Percentiles rank a stretch among this genome's conserved stretches.
These are phyloP conservation scores for Zalophus californianus DNA, from an alignment of 2,797 vertebrate species.

Conservation along the genomic window DNA sequence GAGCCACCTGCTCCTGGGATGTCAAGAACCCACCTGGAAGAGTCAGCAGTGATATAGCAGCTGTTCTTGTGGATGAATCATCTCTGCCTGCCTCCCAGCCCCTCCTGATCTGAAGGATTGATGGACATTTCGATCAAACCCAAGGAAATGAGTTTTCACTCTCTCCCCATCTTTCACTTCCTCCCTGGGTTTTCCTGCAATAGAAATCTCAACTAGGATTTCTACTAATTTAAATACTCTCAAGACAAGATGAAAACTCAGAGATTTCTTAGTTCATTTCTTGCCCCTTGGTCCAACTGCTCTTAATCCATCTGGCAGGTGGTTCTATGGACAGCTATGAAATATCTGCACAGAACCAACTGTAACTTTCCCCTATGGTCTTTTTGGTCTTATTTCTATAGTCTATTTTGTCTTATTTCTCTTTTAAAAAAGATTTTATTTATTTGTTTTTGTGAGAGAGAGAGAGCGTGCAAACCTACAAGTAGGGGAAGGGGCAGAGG, in stretches of 20 bases:
- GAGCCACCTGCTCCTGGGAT: background rate
- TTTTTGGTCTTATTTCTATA: background rate
- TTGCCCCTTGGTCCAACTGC: background rate
- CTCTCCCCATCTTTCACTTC: background rate
- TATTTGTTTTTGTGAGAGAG: background rate
- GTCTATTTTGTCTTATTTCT: background rate
- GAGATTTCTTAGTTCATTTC: background rate
- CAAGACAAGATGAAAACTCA: background rate
- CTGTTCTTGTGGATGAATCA: background rate
- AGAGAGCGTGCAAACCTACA: too few species aligned
- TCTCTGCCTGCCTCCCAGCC: background rate
- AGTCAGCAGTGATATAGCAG: background rate
- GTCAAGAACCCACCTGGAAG: background rate
- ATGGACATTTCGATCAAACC: background rate
- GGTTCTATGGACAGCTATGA: background rate
- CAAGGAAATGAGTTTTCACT: background rate
- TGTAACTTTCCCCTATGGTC: background rate
- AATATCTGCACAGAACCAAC: background rate
- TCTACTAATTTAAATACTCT: conserved; percentile 30
- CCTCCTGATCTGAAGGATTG: background rate
- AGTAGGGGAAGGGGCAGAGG: too few species aligned
- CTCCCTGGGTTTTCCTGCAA: background rate
- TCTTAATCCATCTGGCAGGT: background rate
- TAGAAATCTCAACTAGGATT: background rate
- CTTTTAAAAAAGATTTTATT: background rate